Conservation (phyloP, 2,888 invertebrate genomes). For the Formica aserva region DNA sequence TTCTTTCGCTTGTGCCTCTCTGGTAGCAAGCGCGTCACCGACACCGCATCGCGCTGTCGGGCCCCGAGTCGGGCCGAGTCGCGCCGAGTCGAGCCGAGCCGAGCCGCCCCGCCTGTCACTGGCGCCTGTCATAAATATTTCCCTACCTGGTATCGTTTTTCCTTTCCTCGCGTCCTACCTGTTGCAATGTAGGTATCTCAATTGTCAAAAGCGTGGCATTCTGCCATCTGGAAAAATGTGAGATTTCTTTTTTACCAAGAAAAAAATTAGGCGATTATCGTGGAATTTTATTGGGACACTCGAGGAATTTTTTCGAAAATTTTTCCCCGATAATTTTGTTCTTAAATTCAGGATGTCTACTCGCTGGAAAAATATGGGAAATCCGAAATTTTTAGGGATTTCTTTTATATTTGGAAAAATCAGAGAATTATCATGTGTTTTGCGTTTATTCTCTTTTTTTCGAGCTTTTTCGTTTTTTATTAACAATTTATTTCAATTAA, state of each 20-base stretch:
- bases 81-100: not conserved
- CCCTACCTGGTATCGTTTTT: not conserved
- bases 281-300: no score
- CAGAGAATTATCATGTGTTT: not conserved
- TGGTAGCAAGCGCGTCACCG: constrained; percentile 5
- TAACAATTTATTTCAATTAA: not conserved
- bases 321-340: no score
- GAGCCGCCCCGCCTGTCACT: constrained; percentile 52
- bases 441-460: not conserved
- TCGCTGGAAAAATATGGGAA: no score
- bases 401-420: not conserved
- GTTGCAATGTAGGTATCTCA: not conserved
- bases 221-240: no score
- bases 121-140: constrained; percentile 43
- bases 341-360: no score
- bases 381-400: not conserved
- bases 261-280: no score
- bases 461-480: not conserved
- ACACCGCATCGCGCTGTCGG: constrained; percentile 9
- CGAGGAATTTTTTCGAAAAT: no score
- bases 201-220: not conserved
- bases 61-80: not conserved
- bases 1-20: constrained; percentile 25
- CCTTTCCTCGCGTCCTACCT: constrained; percentile 4
- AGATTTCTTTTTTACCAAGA: not conserved